A percentile compares a stretch with the other conserved stretches of the same genome.
These are phyloP conservation scores for Sthenelais limicola DNA, from an alignment of 2,888 invertebrate species.

Conservation along the genomic window DNA sequence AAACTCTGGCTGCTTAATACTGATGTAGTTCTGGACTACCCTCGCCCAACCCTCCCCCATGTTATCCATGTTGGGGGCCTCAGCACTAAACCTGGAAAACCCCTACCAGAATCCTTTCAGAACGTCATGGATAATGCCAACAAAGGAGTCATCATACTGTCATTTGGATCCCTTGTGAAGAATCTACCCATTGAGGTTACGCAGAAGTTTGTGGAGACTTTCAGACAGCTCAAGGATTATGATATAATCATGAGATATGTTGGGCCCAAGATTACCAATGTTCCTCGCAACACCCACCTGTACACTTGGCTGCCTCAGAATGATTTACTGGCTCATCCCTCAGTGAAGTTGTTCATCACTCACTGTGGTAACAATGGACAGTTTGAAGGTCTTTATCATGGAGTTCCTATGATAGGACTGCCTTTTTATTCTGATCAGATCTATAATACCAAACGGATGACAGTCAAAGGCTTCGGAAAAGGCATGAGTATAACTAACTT, in stretches of 20 bases:
- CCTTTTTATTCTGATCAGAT: conserved; percentile 54
- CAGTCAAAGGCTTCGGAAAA: conserved; percentile 52
- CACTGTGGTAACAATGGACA: conserved; percentile 57
- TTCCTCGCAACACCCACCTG: conserved; percentile 41
- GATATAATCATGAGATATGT: background rate
- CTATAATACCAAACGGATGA: conserved; percentile 48
- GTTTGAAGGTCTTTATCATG: conserved; percentile 55
- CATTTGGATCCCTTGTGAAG: conserved; percentile 52
- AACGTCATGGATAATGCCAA: conserved; percentile 48
- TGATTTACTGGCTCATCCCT: conserved; percentile 55
- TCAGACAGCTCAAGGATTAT: background rate
- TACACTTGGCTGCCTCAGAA: conserved; percentile 57
- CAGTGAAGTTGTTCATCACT: conserved; percentile 54
- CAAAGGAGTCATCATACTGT: conserved; percentile 53
- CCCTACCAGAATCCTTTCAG: conserved; percentile 46
- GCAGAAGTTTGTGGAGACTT: background rate
- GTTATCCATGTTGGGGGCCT: conserved; percentile 52
- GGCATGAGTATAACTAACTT: conserved; percentile 45
- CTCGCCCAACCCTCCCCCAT: no score
- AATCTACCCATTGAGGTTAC: conserved; percentile 39
- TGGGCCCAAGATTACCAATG: background rate
- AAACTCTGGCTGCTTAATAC: conserved; percentile 49
- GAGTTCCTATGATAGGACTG: conserved; percentile 55
- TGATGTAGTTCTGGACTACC: conserved; percentile 52
- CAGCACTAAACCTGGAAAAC: conserved; percentile 41